Percentiles rank a stretch among this genome's conserved stretches.
phyloP scores from a whole-genome alignment of 2,888 invertebrate species.

The Drosophila melanosoma region DNA sequence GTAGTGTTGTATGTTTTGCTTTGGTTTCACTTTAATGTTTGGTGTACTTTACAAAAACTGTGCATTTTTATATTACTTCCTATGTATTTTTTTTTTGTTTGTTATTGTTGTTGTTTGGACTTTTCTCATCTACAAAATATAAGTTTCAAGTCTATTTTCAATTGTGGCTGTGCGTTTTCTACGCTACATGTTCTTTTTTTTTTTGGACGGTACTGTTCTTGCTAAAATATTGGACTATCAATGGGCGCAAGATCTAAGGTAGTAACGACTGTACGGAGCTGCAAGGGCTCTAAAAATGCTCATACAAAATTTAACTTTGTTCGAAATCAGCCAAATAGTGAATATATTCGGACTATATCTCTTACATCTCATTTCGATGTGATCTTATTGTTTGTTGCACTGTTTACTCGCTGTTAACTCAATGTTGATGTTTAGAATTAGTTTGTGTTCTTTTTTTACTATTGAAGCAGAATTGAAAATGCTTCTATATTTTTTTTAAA shows the following conservation, averaged over 20 bases:
- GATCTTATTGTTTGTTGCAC: conserved; percentile 42
- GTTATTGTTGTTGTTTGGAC: background rate
- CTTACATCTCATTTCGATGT: conserved; percentile 21
- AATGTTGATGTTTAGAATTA: conserved; percentile 26
- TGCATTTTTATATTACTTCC: conserved; percentile 16
- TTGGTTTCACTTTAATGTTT: conserved; percentile 23
- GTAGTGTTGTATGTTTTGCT: conserved; percentile 24
- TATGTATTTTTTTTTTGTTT: background rate
- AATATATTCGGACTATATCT: conserved; percentile 2
- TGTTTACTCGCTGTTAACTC: conserved; percentile 40
- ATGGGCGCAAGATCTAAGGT: conserved; percentile 9
- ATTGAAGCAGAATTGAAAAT: conserved; percentile 28
- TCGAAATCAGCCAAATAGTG: conserved; percentile 4
- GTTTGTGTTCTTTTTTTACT: conserved; percentile 18
- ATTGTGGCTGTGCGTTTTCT: conserved; percentile 48
- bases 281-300: conserved; percentile 25
- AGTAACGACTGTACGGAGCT: conserved; percentile 21
- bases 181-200: conserved; percentile 49
- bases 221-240: conserved; percentile 38
- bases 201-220: conserved; percentile 70
- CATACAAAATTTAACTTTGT: conserved; percentile 18
- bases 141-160: conserved; percentile 56
- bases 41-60: conserved; percentile 41
- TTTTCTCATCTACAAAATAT: conserved; percentile 56
- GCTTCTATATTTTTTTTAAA: conserved; percentile 29